Base-by-base conservation (phyloP, 2,797 vertebrate species). In the Taenioides sp. region DNA sequence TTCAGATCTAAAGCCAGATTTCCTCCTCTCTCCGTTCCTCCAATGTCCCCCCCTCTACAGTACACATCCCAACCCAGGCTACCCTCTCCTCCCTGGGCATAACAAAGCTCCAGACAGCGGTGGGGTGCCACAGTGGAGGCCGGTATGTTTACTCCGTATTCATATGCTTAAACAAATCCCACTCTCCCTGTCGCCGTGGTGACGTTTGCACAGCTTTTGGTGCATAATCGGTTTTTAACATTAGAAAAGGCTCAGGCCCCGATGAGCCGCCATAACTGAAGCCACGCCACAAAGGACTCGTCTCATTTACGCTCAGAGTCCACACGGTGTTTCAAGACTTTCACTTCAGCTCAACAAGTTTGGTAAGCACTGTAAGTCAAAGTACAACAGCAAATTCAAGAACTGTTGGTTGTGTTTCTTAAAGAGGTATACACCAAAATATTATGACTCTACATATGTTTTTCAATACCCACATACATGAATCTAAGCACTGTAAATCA, bases 151-250 rank as follows among this genome's bases (percentile, higher is more conserved):
- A 81, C 82, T 82, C 73, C 65, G 64, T 76, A 84, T 92, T 92
- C 87, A 89, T 77, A 91, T 91, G 89, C 85, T 82, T 71, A 89
- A 80, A 65, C 43, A 78, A 79, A 84, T 58, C 86, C 77, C 80
- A 9, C 11, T 64, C 62, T 40, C 12, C 73, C 61, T 71, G 76
- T 76, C 78, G 50, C 52, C 50, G 63, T 22, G 50, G 64, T 14
- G 11, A 80, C 89, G 88, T 92, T 91, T 91, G 86, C 87, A 84
- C 87, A 91, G 90, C 87, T 91, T 90, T 83, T 79, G 67, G 77
- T 76, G 82, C 87, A 87, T 83, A 88, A 89, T 89, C 76, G 75
- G 74, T 67, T 76, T 74, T 91, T 86, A 80, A 79, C 87, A 92
- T 89, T 27, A 86, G 69, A 89, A 91, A 88, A 77, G 82, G 54